Evolutionary conservation across 2,888 invertebrate species (phyloP).

Genomic region (Hemicrepidius hirtus): DNA sequence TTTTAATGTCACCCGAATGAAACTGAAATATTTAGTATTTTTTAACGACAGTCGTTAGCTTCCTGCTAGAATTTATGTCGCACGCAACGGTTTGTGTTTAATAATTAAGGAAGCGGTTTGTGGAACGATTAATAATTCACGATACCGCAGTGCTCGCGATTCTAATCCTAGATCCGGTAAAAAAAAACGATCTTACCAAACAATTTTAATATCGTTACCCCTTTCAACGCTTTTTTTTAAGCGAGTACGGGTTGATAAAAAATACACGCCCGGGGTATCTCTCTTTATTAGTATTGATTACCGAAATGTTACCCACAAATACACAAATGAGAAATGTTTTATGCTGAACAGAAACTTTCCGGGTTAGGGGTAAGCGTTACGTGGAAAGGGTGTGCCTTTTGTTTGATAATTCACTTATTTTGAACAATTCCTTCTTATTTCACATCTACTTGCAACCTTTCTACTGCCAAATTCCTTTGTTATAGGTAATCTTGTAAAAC

Average conservation of each 20-base stretch:
- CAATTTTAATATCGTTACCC: background rate
- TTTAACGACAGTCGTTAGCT: conserved; percentile 27
- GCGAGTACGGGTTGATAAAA: too few species aligned
- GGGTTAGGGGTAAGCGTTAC: too few species aligned
- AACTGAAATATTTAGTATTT: conserved; percentile 30
- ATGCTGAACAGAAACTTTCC: background rate
- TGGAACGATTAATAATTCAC: conserved; percentile 31
- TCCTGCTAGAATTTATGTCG: conserved; percentile 18
- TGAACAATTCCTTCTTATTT: too few species aligned
- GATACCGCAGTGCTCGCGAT: conserved; percentile 14
- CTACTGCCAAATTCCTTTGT: too few species aligned
- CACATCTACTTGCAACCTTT: too few species aligned
- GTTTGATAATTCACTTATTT: too few species aligned
- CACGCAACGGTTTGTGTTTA: conserved; percentile 27
- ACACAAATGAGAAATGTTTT: background rate
- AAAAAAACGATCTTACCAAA: conserved; percentile 1
- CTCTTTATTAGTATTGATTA: conserved; percentile 16
- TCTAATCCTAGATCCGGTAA: conserved; percentile 9
- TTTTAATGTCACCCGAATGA: background rate
- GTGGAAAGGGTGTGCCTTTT: too few species aligned
- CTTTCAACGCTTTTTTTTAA: too few species aligned
- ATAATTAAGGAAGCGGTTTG: conserved; percentile 36
- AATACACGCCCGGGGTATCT: background rate
- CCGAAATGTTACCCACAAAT: background rate
- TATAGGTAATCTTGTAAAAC: too few species aligned